Base-by-base conservation (phyloP, 2,113 vertebrate species). In the Athene cunicularia region DNA sequence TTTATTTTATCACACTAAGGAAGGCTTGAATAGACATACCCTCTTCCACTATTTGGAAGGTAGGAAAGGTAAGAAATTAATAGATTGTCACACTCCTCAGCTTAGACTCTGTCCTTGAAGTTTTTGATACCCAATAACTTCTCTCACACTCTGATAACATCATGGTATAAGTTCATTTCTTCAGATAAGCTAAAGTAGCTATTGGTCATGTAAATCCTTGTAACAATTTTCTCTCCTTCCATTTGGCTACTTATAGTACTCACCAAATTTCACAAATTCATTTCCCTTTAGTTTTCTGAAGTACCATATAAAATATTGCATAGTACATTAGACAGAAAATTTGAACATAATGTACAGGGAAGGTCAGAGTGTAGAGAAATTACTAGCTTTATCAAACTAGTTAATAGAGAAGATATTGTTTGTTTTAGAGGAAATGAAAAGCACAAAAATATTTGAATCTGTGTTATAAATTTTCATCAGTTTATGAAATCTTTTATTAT, bases 401-500 rank as follows among this genome's bases (percentile, higher is more conserved):
- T 59, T 92, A 89, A 81, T 58, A 47, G 11, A 70, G 52, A 67
- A 70, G 10, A 19, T 56, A 63, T 9, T 91, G 16, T 67, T 97
- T 88, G 28, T 45, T 92, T 76, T 72, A 86, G 37, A 73, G 14
- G 43, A 72, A 80, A 67, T 53, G 74, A 73, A 90, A 97, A 86
- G 11, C 53, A 73, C 7, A 60, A 81, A 72, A 88, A 63, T 73
- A 63, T 95, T 91, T 96, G 41, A 88, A 90, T 37, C 27, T 27
- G 12, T 77, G 18, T 77, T 82, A 93, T 70, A 96, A 83, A 90
- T 96, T 96, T 68, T 92, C 32, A 81, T 47, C 55, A 81, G 63
- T 92, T 95, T 94, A 96, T 92, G 55, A 91, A 95, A 92, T 90
- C 49, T 76, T 93, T 88, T 95, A 92, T 74, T 83, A 94, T 62